These are phyloP conservation scores for Melanerpes formicivorus DNA, from an alignment of 2,113 vertebrate species.

Conservation along the genomic window DNA sequence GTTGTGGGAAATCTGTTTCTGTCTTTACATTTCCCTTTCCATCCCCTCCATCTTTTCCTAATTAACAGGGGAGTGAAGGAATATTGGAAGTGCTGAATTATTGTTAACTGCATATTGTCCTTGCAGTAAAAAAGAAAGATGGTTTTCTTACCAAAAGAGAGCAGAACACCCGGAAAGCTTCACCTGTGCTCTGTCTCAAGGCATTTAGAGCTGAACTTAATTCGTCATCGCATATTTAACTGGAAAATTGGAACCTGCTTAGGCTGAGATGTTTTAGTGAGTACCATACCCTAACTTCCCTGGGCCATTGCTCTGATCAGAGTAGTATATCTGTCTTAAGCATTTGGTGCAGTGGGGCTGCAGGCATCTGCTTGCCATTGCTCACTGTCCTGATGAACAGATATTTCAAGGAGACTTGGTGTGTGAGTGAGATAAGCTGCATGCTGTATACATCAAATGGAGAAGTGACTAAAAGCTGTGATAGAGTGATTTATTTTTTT, in stretches of 20 bases:
- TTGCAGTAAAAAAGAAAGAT: background rate
- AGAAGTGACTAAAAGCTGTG: background rate
- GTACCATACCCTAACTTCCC: background rate
- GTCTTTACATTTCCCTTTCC: background rate
- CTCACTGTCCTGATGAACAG: background rate
- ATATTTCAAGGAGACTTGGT: background rate
- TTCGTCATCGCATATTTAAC: background rate
- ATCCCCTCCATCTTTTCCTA: accelerated
- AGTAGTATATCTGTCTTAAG: background rate
- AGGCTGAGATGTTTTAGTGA: background rate
- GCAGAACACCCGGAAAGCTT: accelerated
- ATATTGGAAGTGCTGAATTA: background rate
- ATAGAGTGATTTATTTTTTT: background rate
- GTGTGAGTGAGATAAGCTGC: background rate
- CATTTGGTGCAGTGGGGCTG: background rate
- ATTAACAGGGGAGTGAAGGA: background rate
- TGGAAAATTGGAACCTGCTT: background rate
- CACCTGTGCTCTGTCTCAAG: background rate
- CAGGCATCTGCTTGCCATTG: background rate
- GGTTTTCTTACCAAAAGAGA: background rate
- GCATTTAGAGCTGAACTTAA: background rate
- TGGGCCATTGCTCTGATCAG: background rate
- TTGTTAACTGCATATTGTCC: background rate
- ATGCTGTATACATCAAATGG: background rate
- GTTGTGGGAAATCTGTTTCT: background rate